Base-by-base conservation (phyloP, 2,888 invertebrate genomes). In the Diabrotica balteata region DNA sequence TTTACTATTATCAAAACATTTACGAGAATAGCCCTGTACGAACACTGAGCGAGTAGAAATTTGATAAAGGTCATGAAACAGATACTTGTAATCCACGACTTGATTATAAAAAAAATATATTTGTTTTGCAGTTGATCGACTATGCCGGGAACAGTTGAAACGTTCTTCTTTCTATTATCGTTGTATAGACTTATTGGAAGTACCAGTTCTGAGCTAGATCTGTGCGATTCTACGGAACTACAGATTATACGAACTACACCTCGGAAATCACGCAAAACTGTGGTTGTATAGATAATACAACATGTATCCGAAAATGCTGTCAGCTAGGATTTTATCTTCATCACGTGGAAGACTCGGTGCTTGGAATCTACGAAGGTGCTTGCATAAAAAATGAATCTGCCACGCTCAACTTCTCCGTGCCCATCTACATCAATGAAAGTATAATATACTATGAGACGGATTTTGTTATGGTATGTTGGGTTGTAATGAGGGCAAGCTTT, bases 271-370 rank as follows among this genome's bases (percentile, higher is more conserved):
- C 57, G 4, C 47, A 69, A 61, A 66, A 63, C 10, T 75, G 76
- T 51, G 70, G 68, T 17, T 77, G 77, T 50, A 61, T 32, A 7
- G 32, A 32, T 32, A 54, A 17, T 0, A 8, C 59, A 10, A n/a
- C 32, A 8, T 77, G 77, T 58, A 62, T 76, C 8, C 69, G 76
- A 65, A 77, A 76, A 45, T 77, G 77, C 58, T 77, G 77, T 54
- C 74, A 72, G 65, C 47, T 58, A 1, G 76, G 77, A 1, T 77
- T 58, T 46, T 68, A 67, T 49, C 67, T 69, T 11, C 45, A 58
- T 9, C 69, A 70, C 46, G 55, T 57, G 10, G 71, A 73, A 53
- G 49, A 69, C 32, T 4, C 32, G 32, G 32, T 32, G 5, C 17
- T 17, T 32, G 50, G 22, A 4, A 54, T 63, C 9, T 63, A 61